Percentiles rank a stretch among this genome's conserved stretches.
phyloP scores from a whole-genome alignment of 2,113 vertebrate species.

The Macroglossus sobrinus region DNA sequence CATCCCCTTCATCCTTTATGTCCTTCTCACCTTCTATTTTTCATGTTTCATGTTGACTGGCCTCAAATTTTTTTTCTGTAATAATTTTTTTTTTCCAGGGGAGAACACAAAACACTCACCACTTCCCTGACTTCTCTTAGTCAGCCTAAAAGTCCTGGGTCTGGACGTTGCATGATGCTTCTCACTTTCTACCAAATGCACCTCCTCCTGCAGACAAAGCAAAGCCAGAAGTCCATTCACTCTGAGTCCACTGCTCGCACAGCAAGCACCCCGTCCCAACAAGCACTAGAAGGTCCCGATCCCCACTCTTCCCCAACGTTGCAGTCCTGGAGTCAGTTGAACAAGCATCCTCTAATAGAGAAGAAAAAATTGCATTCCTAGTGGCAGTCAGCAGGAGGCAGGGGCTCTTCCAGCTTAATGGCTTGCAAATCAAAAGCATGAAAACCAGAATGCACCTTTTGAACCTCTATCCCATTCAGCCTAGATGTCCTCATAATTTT shows the following conservation, averaged over 20 bases:
- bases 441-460: slow-evolving; percentile 73
- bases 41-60: not conserved
- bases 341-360: slow-evolving; percentile 62
- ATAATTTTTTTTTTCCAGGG: not conserved
- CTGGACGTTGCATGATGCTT: not conserved
- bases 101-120: not conserved
- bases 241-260: not conserved
- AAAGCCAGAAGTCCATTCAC: not conserved
- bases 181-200: not conserved
- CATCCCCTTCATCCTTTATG: not conserved
- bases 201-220: not conserved
- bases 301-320: slow-evolving; percentile 8
- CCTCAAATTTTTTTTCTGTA: not conserved
- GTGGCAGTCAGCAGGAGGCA: slow-evolving; percentile 75
- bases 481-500: slow-evolving; percentile 75
- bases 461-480: slow-evolving; percentile 74
- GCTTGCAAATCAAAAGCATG: slow-evolving; percentile 84
- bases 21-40: not conserved
- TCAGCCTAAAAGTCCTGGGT: not conserved
- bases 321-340: slow-evolving; percentile 68
- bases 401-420: slow-evolving; percentile 74
- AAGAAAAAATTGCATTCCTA: slow-evolving; percentile 55
- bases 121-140: not conserved
- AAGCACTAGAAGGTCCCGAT: slow-evolving; percentile 72
- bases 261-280: slow-evolving; percentile 69